Conservation (phyloP, 2,113 vertebrate genomes). For the Bathybates hornii region DNA sequence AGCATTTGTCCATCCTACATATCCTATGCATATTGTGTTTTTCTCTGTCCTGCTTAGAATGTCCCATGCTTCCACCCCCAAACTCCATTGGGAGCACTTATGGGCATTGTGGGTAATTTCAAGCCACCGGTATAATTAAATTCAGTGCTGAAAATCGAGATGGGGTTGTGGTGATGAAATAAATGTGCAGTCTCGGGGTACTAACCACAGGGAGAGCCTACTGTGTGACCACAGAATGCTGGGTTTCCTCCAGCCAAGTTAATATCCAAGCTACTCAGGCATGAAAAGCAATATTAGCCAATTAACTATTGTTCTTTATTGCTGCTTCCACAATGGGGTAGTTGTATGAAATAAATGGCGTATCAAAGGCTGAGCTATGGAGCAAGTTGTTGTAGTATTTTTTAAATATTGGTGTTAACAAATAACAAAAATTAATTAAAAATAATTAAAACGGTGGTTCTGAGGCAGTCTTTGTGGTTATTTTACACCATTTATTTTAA, state of each 20-base stretch:
- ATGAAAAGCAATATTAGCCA: not conserved
- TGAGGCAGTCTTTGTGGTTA: not conserved
- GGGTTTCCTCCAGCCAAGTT: not conserved
- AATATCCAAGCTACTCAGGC: not conserved
- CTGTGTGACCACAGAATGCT: not conserved
- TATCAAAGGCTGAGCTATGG: not conserved
- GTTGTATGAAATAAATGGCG: not conserved
- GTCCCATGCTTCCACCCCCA: not conserved
- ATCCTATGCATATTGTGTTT: not conserved
- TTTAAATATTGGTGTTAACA: not conserved
- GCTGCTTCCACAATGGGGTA: not conserved
- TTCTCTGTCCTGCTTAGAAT: not conserved
- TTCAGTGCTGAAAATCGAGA: constrained; percentile 8
- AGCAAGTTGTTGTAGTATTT: not conserved
- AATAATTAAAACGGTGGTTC: not conserved
- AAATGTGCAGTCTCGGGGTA: not conserved
- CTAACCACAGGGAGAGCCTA: not conserved
- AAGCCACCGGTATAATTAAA: constrained; percentile 40
- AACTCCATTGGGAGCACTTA: constrained; percentile 28
- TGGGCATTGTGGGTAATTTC: constrained; percentile 47
- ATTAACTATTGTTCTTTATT: constrained; percentile 8
- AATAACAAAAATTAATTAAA: not conserved
- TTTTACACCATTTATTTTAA: not conserved
- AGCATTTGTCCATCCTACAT: not conserved
- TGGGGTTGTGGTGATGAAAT: not conserved